Evolutionary conservation across 2,113 vertebrate genomes (phyloP), one percentile per base, ranked within the genome.

Genomic region (Sminthopsis crassicaudata): DNA sequence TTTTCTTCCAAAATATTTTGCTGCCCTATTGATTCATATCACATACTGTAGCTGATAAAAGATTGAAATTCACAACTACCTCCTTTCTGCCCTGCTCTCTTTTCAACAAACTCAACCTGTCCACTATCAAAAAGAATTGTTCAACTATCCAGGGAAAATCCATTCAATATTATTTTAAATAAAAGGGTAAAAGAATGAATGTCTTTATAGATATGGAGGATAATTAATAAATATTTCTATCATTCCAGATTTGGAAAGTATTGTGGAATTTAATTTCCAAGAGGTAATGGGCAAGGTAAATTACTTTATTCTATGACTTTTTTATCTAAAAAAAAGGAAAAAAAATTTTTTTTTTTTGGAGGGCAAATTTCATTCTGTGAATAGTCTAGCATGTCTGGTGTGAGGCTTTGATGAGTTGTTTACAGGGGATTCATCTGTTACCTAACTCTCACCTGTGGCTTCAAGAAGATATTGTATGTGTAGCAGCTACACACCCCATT

Each of bases 1-100:
- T 10, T 19, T 92, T 76, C 90, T 91, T 92, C 94, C 92, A 89
- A 94, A 57, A 97, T 25, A 55, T 11, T 76, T 76, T 76, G 60
- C 60, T 76, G 60, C 36, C n/a, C 30, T n/a, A 12, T n/a, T 76
- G 30, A n/a, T 19, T 76, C 30, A 76, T 36, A 76, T n/a, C 60
- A 76, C 36, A 76, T 76, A 76, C 36, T 76, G 36, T 19, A 95
- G 90, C 92, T 89, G 36, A 90, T 8, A 27, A 26, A 10, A 42
- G 0, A 9, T 92, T 93, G 93, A 12, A 27, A 7, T 91, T 92
- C 25, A 55, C 5, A 91, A 9, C 2, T 26, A 53, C 46, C 26
- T 42, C 14, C 14, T 36, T 42, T 76, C 14, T 76, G 60, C 60
- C 14, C 36, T 76, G 30, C 60, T 76, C 60, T 76, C 54, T 67